phyloP scores from a whole-genome alignment of 2,888 invertebrate genomes.

The Adelognathus sp. region DNA sequence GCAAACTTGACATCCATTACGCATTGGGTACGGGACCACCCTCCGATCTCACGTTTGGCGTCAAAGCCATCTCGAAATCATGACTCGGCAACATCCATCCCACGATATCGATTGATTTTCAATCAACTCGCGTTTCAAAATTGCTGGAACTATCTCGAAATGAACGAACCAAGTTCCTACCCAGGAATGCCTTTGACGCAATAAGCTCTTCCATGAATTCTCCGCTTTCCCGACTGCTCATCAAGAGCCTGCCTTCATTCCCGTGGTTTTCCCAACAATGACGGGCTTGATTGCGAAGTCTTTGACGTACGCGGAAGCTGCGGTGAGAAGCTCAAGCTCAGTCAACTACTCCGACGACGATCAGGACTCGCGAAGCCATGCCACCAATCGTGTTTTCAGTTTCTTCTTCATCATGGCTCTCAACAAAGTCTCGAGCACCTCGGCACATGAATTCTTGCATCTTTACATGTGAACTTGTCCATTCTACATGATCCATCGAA shows the following conservation, averaged over 20 bases:
- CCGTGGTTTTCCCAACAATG: too few species aligned
- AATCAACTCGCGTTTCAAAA: too few species aligned
- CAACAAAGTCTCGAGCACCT: not conserved
- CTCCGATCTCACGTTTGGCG: too few species aligned
- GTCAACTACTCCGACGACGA: not conserved
- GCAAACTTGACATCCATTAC: too few species aligned
- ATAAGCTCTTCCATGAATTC: not conserved
- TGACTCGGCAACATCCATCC: too few species aligned
- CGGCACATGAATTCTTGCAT: not conserved
- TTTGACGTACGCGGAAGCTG: not conserved
- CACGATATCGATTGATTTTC: too few species aligned
- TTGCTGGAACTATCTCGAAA: too few species aligned
- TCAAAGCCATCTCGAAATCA: too few species aligned
- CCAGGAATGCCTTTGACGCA: not conserved
- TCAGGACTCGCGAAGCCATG: not conserved
- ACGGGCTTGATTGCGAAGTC: not conserved
- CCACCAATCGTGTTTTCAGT: not conserved
- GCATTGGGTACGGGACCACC: too few species aligned
- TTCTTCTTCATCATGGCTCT: slow-evolving; percentile 3
- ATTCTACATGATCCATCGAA: slow-evolving; percentile 7
- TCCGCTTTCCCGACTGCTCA: not conserved
- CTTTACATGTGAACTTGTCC: not conserved
- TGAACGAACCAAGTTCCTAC: too few species aligned
- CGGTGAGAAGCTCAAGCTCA: not conserved
- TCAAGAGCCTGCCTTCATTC: not conserved